A percentile compares a stretch with the other conserved stretches of the same genome.
phyloP scores from a whole-genome alignment of 2,888 invertebrate species.

The Entomobrya multifasciata region DNA sequence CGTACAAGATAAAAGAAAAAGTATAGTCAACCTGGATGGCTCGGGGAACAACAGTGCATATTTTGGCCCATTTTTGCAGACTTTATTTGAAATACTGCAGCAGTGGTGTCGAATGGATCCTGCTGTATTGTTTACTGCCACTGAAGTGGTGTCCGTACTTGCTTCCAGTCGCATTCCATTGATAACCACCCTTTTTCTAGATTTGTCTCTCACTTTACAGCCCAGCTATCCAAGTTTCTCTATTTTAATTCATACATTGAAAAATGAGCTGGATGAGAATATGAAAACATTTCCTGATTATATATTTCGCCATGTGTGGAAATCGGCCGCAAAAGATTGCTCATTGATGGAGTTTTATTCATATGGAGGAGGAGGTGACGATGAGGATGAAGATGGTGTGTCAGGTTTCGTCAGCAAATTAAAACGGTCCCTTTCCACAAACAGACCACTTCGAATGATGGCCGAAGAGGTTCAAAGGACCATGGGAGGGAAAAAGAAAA shows the following conservation, averaged over 20 bases:
- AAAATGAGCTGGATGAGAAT: conserved; percentile 71
- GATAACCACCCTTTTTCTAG: conserved; percentile 75
- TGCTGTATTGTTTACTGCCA: conserved; percentile 73
- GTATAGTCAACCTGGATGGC: conserved; percentile 6
- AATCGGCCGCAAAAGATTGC: conserved; percentile 46
- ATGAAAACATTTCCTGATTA: conserved; percentile 69
- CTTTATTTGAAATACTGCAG: conserved; percentile 71
- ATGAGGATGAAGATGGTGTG: not conserved
- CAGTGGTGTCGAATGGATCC: conserved; percentile 73
- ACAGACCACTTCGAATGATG: conserved; percentile 51
- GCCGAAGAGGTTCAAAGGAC: conserved; percentile 50
- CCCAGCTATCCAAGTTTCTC: conserved; percentile 77
- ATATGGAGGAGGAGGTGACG: not conserved
- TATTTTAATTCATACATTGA: conserved; percentile 70
- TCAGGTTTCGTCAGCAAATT: conserved; percentile 23
- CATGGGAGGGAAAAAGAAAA: not conserved
- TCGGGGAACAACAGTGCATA: conserved; percentile 47
- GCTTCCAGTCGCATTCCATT: conserved; percentile 77
- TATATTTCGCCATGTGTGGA: conserved; percentile 64
- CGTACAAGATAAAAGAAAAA: conserved; percentile 44
- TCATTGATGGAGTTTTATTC: conserved; percentile 25
- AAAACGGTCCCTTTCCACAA: conserved; percentile 8
- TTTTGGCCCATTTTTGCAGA: conserved; percentile 77
- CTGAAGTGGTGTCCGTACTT: conserved; percentile 75
- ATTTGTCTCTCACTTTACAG: conserved; percentile 75